Percentiles rank a stretch among this genome's conserved stretches.
These are phyloP conservation scores for Phoxinus phoxinus DNA, from an alignment of 2,113 vertebrate species.

Conservation along the genomic window DNA sequence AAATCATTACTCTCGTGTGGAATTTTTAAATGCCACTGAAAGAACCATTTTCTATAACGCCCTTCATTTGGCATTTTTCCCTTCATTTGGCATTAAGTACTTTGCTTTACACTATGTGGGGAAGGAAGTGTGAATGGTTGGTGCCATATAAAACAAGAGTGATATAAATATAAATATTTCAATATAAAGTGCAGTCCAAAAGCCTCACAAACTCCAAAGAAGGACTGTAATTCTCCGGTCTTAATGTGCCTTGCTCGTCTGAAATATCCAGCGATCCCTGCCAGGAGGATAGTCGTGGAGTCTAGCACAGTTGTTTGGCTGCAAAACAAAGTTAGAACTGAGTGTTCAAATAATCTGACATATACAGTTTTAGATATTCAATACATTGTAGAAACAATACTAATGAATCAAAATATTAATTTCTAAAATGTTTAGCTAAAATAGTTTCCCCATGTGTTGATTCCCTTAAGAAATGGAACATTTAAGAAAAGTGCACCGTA, in stretches of 20 bases:
- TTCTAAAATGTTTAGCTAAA: background rate
- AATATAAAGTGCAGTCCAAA: background rate
- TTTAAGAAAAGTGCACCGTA: too few relatives aligned
- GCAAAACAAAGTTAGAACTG: constrained; percentile 16
- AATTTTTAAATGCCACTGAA: background rate
- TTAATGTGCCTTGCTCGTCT: background rate
- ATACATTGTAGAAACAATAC: too few relatives aligned
- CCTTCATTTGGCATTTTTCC: background rate
- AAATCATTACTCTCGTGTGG: background rate
- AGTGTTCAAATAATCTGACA: background rate
- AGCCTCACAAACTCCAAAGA: constrained; percentile 11
- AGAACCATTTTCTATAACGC: background rate
- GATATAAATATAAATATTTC: background rate
- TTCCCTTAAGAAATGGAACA: background rate
- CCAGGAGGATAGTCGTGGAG: background rate
- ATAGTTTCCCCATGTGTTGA: background rate
- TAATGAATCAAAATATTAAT: background rate
- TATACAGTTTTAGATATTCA: too few relatives aligned
- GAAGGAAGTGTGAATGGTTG: background rate
- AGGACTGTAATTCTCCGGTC: background rate
- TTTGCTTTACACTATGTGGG: constrained; percentile 10
- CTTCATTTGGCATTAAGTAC: background rate
- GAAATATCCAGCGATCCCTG: background rate
- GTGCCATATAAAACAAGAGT: background rate
- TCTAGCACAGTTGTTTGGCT: background rate